Conservation (phyloP, 2,888 invertebrate genomes). For the Tanytarsus gracilentus region DNA sequence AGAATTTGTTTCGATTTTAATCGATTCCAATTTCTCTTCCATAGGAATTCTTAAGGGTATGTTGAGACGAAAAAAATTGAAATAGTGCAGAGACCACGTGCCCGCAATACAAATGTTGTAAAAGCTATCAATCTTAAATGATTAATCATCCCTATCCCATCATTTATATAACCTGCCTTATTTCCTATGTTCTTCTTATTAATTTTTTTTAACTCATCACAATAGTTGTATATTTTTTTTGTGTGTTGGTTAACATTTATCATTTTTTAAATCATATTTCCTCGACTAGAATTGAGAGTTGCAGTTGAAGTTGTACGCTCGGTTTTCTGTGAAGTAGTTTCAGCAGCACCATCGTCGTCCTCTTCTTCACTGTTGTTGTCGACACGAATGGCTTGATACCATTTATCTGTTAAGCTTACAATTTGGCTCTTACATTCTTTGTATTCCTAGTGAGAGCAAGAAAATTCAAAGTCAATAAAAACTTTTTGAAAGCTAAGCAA, state of each 20-base stretch:
- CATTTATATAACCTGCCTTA: no score
- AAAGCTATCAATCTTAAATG: no score
- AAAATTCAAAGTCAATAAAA: background rate
- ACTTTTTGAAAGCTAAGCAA: no score
- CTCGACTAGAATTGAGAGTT: conserved; percentile 17
- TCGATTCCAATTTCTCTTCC: no score
- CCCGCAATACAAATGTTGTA: no score
- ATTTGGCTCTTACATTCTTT: conserved; percentile 95
- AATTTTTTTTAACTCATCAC: background rate
- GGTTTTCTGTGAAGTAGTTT: conserved; percentile 24
- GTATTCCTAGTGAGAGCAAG: conserved; percentile 58
- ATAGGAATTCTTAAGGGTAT: no score
- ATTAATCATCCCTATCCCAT: no score
- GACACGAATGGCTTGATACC: conserved; percentile 92
- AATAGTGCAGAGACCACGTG: no score
- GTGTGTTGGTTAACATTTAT: background rate
- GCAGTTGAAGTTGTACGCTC: conserved; percentile 25
- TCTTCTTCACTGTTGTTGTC: conserved; percentile 7
- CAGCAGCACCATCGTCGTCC: background rate
- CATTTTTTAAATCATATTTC: conserved; percentile 4
- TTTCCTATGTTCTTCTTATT: no score
- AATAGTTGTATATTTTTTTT: background rate
- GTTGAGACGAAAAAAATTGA: no score
- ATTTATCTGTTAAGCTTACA: conserved; percentile 91
- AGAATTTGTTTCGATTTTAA: no score